Base-by-base conservation (phyloP, 2,113 vertebrate species). In the Callospermophilus lateralis region DNA sequence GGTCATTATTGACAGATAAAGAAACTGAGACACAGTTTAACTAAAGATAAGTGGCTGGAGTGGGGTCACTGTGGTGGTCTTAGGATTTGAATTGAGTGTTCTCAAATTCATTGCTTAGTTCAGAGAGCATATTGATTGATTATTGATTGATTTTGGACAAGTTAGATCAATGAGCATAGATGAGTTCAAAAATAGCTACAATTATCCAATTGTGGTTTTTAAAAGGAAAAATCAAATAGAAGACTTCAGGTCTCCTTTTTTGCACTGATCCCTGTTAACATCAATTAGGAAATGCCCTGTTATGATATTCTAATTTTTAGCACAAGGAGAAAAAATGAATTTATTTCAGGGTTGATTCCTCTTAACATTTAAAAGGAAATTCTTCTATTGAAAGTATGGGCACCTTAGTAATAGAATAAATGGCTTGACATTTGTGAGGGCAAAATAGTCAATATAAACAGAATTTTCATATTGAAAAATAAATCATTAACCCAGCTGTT, bases 311-410 rank as follows among this genome's bases (percentile, higher is more conserved):
- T 98, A 97, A 98, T 98, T 98, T 97, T 98, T 98, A 98, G 97
- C 97, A 97, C 95, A 98, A 97, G 83, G 94, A 97, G 90, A 97
- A 98, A 98, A 98, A 98, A 97, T 98, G 98, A 98, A 98, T 98
- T 99, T 98, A 98, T 98, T 98, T 99, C 98, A 98, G 97, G 98
- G 98, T 98, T 98, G 98, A 98, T 98, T 97, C 98, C 98, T 98
- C 98, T 98, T 99, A 98, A 98, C 98, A 98, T 98, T 98, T 98
- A 98, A 98, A 98, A 98, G 98, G 98, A 98, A 99, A 98, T 98
- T 98, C 98, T 98, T 98, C 97, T 98, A 98, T 97, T 97, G 98
- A 98, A 98, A 98, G 98, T 98, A 98, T 98, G 97, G 98, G 98
- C 98, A 99, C 97, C 96, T 98, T 98, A 98, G 98, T 98, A 98